Conservation (phyloP, 1,140 invertebrate genomes). For the Melitaea cinxia region DNA sequence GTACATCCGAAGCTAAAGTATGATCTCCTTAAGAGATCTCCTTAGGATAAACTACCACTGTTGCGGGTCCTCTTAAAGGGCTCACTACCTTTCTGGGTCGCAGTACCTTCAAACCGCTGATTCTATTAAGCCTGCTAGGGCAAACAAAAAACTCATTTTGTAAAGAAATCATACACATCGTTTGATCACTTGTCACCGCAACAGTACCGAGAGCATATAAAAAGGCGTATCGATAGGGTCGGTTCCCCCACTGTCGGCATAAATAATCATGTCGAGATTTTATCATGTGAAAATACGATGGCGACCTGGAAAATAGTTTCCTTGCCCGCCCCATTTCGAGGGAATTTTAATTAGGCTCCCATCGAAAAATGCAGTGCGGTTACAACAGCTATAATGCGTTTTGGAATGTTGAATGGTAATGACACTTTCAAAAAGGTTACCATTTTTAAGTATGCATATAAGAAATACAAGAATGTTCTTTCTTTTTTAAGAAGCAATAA, state of each 20-base stretch:
- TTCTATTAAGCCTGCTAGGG: too few species aligned
- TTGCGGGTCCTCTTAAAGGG: too few species aligned
- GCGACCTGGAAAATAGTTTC: constrained; percentile 68
- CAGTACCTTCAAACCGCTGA: too few species aligned
- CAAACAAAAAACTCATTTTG: too few species aligned
- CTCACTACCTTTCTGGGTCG: too few species aligned
- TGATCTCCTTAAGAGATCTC: too few species aligned
- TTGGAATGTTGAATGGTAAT: constrained; percentile 10
- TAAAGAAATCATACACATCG: too few species aligned
- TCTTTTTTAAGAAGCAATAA: too few species aligned
- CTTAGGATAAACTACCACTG: too few species aligned
- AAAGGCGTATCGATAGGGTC: constrained; percentile 69
- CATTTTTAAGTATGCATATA: too few species aligned
- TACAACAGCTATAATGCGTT: background rate
- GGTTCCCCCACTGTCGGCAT: constrained; percentile 66
- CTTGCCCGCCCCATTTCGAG: constrained; percentile 39
- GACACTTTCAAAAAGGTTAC: background rate
- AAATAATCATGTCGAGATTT: constrained; percentile 78
- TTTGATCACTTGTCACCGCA: constrained; percentile 17
- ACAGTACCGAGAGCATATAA: constrained; percentile 60
- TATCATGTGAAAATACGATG: constrained; percentile 74
- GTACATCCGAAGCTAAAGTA: too few species aligned
- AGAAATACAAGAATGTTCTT: too few species aligned
- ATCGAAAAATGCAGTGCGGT: constrained; percentile 50
- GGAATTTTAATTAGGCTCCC: constrained; percentile 71